A percentile compares a stretch with the other conserved stretches of the same genome.
Evolutionary conservation across 2,797 vertebrate species (phyloP).

Genomic region (Halcyon chelicuti): DNA sequence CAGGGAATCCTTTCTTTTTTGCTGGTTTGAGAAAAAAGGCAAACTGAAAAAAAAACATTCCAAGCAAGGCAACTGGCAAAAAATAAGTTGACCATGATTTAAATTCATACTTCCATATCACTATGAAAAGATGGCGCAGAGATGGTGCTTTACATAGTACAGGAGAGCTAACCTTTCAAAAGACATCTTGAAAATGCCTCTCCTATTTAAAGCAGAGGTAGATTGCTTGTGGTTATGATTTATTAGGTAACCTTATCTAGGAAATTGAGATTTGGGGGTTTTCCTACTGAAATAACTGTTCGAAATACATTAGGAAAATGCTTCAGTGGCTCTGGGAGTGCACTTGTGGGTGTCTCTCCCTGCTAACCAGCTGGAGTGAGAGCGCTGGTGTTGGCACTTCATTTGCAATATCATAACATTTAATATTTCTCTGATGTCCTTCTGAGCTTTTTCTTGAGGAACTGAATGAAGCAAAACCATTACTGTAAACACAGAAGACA

Average conservation of each 20-base stretch:
- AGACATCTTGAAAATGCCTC: neutral
- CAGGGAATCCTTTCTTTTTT: neutral
- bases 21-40: neutral
- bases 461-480: neutral
- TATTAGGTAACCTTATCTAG: neutral
- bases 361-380: neutral
- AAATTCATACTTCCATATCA: neutral
- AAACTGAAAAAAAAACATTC: neutral
- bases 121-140: neutral
- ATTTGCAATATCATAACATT: neutral
- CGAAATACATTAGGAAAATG: neutral
- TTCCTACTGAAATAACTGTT: neutral
- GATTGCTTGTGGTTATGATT: neutral
- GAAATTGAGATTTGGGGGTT: neutral
- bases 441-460: conserved; percentile 3
- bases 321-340: neutral
- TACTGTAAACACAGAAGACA: conserved; percentile 18
- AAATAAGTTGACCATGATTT: neutral
- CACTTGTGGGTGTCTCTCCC: neutral
- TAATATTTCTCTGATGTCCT: neutral
- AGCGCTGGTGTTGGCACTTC: neutral
- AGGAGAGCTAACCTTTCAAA: neutral
- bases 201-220: neutral
- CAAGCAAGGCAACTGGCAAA: neutral
- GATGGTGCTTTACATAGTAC: neutral